phyloP scores from a whole-genome alignment of 2,797 vertebrate genomes.

The Pangasius sanitwongsei region DNA sequence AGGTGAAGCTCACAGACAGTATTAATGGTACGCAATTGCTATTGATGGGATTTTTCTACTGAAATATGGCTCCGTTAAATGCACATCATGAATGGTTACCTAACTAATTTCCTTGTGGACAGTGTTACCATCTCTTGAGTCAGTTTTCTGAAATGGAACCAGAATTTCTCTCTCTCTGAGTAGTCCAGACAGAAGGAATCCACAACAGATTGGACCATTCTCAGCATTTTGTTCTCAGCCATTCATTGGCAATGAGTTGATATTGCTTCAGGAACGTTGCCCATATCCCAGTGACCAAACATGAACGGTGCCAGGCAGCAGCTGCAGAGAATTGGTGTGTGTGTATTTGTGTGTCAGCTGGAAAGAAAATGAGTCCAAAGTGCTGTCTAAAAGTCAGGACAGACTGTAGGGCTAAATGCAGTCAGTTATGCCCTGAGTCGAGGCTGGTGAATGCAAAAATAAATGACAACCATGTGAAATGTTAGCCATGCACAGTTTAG shows the following conservation, averaged over 20 bases:
- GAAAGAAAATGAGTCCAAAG: slow-evolving; percentile 34
- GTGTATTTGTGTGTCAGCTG: slow-evolving; percentile 23
- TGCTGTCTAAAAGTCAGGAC: slow-evolving; percentile 47
- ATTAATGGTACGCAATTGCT: slow-evolving; percentile 29
- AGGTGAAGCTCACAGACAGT: neutral
- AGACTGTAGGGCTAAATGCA: slow-evolving; percentile 43
- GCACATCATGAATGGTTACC: slow-evolving; percentile 38
- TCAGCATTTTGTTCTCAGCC: slow-evolving; percentile 38
- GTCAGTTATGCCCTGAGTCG: slow-evolving; percentile 13
- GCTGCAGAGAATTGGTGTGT: slow-evolving; percentile 25
- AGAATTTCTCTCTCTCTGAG: slow-evolving; percentile 14
- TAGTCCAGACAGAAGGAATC: slow-evolving; percentile 14
- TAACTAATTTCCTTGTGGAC: slow-evolving; percentile 32
- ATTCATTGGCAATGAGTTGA: slow-evolving; percentile 31
- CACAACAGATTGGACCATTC: slow-evolving; percentile 32
- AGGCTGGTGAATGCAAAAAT: slow-evolving; percentile 31
- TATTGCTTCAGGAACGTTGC: slow-evolving; percentile 38
- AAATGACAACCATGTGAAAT: slow-evolving; percentile 38
- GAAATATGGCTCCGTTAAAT: slow-evolving; percentile 10
- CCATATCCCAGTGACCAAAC: slow-evolving; percentile 44
- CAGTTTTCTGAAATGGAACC: slow-evolving; percentile 5
- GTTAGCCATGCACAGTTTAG: slow-evolving; percentile 10
- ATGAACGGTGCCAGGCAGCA: slow-evolving; percentile 27
- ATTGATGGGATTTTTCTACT: slow-evolving; percentile 31
- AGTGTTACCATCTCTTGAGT: slow-evolving; percentile 12